Evolutionary conservation across 2,888 invertebrate genomes (phyloP).

Genomic region (Tubiluchus corallicola): DNA sequence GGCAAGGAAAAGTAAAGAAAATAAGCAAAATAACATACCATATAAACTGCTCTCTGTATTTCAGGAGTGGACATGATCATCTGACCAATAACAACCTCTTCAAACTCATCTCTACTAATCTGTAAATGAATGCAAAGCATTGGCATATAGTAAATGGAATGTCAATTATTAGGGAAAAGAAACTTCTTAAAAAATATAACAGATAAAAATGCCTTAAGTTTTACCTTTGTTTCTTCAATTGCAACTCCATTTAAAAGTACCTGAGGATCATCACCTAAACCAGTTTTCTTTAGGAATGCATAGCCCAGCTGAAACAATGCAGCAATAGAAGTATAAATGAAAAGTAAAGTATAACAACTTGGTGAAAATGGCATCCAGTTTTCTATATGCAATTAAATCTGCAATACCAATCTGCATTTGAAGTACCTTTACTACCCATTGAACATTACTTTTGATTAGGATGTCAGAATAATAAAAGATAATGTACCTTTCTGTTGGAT

Average conservation of each 20-base stretch:
- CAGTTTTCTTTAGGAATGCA: constrained; percentile 27
- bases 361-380: no score
- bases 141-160: constrained; percentile 32
- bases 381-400: no score
- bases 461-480: no score
- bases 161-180: constrained; percentile 6
- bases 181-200: constrained; percentile 8
- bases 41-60: constrained; percentile 74
- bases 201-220: constrained; percentile 6
- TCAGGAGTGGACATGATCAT: constrained; percentile 65
- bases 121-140: constrained; percentile 11
- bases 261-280: constrained; percentile 35
- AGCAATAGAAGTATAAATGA: no score
- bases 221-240: constrained; percentile 40
- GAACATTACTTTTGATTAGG: no score
- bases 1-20: no score
- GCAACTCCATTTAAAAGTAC: constrained; percentile 83
- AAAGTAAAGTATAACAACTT: no score
- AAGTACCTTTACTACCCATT: no score
- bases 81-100: constrained; percentile 72
- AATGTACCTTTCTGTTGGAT: constrained; percentile 40
- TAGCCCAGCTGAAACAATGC: constrained; percentile 19
- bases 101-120: constrained; percentile 52
- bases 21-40: constrained; percentile 25
- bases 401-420: no score